Percentiles rank a stretch among this genome's conserved stretches.
Conservation (phyloP, 2,888 invertebrate genomes). For the Apocheima hispidaria region DNA sequence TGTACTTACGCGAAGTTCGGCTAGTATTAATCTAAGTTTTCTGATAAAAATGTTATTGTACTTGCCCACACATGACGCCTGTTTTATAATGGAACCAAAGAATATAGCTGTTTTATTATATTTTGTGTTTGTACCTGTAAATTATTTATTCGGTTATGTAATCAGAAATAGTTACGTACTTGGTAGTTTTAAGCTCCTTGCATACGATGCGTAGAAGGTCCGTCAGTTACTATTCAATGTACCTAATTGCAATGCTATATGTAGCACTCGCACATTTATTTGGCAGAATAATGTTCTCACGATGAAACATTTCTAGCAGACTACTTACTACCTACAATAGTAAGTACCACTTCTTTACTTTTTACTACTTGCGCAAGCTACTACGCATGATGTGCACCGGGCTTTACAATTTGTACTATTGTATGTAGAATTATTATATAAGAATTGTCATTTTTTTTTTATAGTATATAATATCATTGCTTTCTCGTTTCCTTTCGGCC, state of each 20-base stretch:
- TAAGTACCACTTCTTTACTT: too few relatives aligned
- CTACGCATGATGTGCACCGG: not conserved
- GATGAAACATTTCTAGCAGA: not conserved
- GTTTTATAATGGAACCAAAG: slow-evolving; percentile 30
- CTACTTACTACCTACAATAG: too few relatives aligned
- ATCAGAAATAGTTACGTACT: too few relatives aligned
- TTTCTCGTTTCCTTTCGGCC: too few relatives aligned
- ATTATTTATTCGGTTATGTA: not conserved
- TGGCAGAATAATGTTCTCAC: not conserved
- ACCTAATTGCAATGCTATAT: too few relatives aligned
- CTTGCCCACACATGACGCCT: slow-evolving; percentile 18
- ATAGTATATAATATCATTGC: too few relatives aligned
- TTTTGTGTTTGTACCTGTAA: slow-evolving; percentile 7
- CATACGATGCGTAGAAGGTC: not conserved
- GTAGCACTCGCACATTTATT: not conserved
- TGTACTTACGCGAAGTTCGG: not conserved
- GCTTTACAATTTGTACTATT: not conserved
- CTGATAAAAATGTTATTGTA: slow-evolving; percentile 5
- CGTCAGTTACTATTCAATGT: not conserved
- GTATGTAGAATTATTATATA: not conserved
- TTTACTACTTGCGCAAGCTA: not conserved
- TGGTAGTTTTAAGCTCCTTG: not conserved
- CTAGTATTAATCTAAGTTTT: not conserved
- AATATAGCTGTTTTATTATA: slow-evolving; percentile 20
- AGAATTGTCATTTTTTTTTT: not conserved